A percentile compares a stretch with the other conserved stretches of the same genome.
phyloP scores from a whole-genome alignment of 1,140 invertebrate species.

The Sycophaga agraensis region DNA sequence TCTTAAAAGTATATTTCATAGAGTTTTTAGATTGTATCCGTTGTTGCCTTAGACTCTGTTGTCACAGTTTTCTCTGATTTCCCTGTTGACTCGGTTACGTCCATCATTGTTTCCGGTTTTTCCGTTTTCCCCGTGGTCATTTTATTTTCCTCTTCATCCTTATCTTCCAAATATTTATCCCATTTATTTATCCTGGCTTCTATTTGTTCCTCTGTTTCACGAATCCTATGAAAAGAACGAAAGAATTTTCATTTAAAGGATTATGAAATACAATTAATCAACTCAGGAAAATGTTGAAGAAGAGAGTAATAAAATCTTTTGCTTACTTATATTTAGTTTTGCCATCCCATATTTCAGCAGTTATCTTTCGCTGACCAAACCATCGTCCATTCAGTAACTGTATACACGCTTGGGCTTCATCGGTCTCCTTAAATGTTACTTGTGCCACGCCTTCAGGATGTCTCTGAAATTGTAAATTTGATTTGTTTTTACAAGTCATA shows the following conservation, averaged over 20 bases:
- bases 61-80: no score
- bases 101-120: no score
- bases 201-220: conserved; percentile 88
- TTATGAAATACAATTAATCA: neutral
- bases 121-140: conserved; percentile 9
- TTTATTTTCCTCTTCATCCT: conserved; percentile 32
- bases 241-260: neutral
- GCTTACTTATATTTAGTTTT: conserved; percentile 86
- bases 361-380: conserved; percentile 83
- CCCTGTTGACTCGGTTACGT: no score
- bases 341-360: conserved; percentile 92
- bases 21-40: no score
- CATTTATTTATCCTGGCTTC: conserved; percentile 82
- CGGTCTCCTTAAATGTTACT: conserved; percentile 85
- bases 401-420: conserved; percentile 89
- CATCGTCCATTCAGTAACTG: conserved; percentile 87
- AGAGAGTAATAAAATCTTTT: neutral
- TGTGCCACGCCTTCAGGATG: conserved; percentile 94
- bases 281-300: neutral
- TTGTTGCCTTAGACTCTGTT: no score
- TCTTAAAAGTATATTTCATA: no score
- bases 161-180: conserved; percentile 77
- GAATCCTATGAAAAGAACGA: conserved; percentile 61
- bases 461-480: conserved; percentile 61
- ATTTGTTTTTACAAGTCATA: neutral